A percentile compares a stretch with the other conserved stretches of the same genome.
Evolutionary conservation across 2,888 invertebrate species (phyloP).

Genomic region (Terebella lapidaria): DNA sequence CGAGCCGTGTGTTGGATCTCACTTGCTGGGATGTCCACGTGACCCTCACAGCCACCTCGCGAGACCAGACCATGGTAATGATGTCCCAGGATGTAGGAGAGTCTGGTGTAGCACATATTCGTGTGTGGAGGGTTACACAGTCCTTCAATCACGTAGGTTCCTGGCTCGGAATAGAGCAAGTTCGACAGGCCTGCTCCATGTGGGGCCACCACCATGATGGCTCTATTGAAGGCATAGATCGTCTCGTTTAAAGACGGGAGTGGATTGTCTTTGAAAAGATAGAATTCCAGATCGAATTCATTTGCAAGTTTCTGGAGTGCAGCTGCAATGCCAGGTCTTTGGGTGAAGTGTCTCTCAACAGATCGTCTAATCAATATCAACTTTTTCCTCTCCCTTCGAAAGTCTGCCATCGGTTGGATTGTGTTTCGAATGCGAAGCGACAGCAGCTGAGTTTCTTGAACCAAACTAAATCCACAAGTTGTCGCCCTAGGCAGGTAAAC

Average conservation of each 20-base stretch:
- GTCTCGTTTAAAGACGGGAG: constrained; percentile 16
- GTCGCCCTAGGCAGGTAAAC: constrained; percentile 25
- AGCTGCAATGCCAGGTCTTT: constrained; percentile 4
- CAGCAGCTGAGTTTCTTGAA: constrained; percentile 15
- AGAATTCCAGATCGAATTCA: constrained; percentile 11
- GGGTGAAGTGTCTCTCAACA: constrained; percentile 10
- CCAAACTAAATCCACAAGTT: constrained; percentile 23
- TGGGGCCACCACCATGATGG: constrained; percentile 23
- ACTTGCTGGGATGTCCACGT: neutral
- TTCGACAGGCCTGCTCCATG: constrained; percentile 28
- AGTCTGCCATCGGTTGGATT: neutral
- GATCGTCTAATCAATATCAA: constrained; percentile 17
- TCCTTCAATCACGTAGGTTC: constrained; percentile 23
- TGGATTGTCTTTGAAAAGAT: constrained; percentile 23
- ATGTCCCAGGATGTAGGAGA: constrained; percentile 19
- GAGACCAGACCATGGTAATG: constrained; percentile 18
- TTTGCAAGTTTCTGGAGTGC: constrained; percentile 7
- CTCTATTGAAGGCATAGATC: constrained; percentile 19
- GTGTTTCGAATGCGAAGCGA: constrained; percentile 5
- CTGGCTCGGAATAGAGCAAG: constrained; percentile 18
- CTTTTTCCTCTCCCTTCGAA: too few species aligned
- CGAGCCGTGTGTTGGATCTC: too few species aligned
- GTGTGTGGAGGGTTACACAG: constrained; percentile 28
- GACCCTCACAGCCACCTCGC: neutral
- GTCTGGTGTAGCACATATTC: constrained; percentile 27